Conservation (phyloP, 92 coral and sea anemone species). For the Parazoanthus swiftii region DNA sequence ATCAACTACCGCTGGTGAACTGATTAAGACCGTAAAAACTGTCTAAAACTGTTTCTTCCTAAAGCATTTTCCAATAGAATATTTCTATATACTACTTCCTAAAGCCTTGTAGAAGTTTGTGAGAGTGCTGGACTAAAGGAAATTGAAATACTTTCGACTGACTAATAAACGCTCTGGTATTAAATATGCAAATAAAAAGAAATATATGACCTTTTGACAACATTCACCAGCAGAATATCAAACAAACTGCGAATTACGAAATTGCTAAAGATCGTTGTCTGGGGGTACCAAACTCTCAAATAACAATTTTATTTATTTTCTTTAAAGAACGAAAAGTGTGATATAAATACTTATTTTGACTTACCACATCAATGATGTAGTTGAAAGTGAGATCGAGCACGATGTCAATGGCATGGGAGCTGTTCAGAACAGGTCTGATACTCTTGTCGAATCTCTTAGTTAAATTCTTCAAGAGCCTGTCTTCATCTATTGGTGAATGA, state of each 20-base stretch:
- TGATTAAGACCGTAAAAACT: neutral
- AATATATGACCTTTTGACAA: neutral
- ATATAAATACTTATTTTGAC: neutral
- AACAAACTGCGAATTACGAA: neutral
- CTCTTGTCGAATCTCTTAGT: slow-evolving; percentile 43
- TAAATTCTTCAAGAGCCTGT: slow-evolving; percentile 40
- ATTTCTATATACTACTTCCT: neutral
- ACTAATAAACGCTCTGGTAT: neutral
- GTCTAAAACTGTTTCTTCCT: neutral
- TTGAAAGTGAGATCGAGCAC: slow-evolving; percentile 80
- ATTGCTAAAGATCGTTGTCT: neutral
- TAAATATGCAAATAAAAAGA: neutral
- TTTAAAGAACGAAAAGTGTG: neutral
- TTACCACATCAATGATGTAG: slow-evolving; percentile 84
- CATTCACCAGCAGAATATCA: neutral
- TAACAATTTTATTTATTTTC: neutral
- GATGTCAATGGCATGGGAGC: slow-evolving; percentile 51
- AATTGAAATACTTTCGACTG: too few species aligned
- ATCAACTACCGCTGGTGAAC: neutral
- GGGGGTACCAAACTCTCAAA: neutral
- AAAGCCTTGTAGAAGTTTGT: neutral
- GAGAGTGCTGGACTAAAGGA: neutral
- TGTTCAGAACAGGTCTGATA: slow-evolving; percentile 66
- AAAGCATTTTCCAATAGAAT: neutral
- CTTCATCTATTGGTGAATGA: slow-evolving; percentile 41